Base-by-base conservation (phyloP, 1,140 invertebrate genomes). In the Chrysomallon squamiferum region DNA sequence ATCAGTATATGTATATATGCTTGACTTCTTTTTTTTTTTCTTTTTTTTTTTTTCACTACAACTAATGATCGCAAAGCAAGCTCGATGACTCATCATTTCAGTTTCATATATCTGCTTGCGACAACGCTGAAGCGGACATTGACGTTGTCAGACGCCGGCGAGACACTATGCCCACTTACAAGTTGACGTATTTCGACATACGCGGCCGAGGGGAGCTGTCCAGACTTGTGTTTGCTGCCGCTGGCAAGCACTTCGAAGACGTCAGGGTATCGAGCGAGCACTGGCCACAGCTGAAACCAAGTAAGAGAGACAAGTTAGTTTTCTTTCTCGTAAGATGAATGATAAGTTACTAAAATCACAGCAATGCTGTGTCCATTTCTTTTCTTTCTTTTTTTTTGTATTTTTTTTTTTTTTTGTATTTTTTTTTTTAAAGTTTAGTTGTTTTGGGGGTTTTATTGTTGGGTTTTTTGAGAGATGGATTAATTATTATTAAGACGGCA, bases 161-260 rank as follows among this genome's bases (percentile, higher is more conserved):
- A 47, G 1, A 18, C 25, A 20, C 45, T 18, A 78, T 76, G 76
- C 63, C 74, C 5, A 49, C 38, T 11, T 75, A 76, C 62, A 80
- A 72, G 45, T 62, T 79, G 27, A 58, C 59, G 43, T 81, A 81
- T 65, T 80, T 81, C 56, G 70, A 77, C 49, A 62, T 63, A 5
- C 45, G 66, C 27, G 79, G 69, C 20, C 60, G 75, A 13, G 79
- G 73, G 9, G 79, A 81, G 68, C 20, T 79, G 2, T 52, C 52
- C 18, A 68, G 79, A 0, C 45, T 79, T n/a, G n/a, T 77, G 18
- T 73, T 74, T 25, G 56, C 69, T 9, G 49, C 45, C 3, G 66
- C 66, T n/a, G 71, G 71, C n/a, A n/a, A 69, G 22, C 50, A 68
- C 3, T 79, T 52, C 38, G 66, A 71, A 20, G 77, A 79, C 45